Evolutionary conservation across 2,113 vertebrate genomes (phyloP).

Genomic region (Archilochus colubris): DNA sequence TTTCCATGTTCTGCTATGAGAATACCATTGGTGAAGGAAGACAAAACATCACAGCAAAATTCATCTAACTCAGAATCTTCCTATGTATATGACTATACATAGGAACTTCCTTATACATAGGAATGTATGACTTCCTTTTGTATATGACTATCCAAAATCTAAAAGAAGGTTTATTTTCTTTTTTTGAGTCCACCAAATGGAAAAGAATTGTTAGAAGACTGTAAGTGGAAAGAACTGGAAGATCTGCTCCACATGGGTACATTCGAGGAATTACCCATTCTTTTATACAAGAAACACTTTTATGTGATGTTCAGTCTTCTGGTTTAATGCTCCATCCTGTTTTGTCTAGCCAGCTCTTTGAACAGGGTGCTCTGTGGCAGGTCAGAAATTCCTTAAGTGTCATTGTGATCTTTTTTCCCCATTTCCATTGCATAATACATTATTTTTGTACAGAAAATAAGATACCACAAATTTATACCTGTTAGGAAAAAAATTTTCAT

Average conservation of each 20-base stretch:
- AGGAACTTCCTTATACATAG: too few relatives aligned
- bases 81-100: too few relatives aligned
- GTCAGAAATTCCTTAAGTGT: background rate
- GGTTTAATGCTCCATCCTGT: background rate
- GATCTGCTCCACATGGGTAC: background rate
- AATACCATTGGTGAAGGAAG: too few relatives aligned
- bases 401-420: background rate
- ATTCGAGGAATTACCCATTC: background rate
- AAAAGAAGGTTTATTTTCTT: background rate
- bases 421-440: background rate
- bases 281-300: background rate
- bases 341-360: background rate
- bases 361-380: background rate
- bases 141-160: too few relatives aligned
- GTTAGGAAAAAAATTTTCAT: background rate
- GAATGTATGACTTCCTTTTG: too few relatives aligned
- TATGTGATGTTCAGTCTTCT: background rate
- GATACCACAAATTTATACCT: background rate
- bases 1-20: too few relatives aligned
- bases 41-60: too few relatives aligned
- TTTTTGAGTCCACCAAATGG: background rate
- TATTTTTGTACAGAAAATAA: background rate
- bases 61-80: too few relatives aligned
- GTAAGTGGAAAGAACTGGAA: background rate
- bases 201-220: background rate